phyloP scores from a whole-genome alignment of 2,888 invertebrate species.

The Plebejus anna region DNA sequence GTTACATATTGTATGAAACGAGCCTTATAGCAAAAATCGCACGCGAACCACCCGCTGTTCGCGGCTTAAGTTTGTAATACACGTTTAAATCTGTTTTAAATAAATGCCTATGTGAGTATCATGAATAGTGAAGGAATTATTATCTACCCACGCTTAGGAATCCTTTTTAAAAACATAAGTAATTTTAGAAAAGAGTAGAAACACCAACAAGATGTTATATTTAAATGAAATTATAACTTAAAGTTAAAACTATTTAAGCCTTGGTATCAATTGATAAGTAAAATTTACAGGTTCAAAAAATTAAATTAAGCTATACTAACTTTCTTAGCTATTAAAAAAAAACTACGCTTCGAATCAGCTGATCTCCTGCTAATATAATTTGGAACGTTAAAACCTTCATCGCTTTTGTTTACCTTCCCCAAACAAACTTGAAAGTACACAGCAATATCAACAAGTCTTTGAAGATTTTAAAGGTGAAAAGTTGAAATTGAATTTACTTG shows the following conservation, averaged over 20 bases:
- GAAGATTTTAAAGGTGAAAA: constrained; percentile 42
- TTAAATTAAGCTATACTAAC: no score
- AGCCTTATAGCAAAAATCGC: constrained; percentile 47
- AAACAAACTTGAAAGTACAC: constrained; percentile 18
- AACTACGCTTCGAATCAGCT: not conserved
- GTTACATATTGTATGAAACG: constrained; percentile 44
- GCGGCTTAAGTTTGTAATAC: constrained; percentile 29
- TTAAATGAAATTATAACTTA: no score
- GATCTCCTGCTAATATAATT: constrained; percentile 6
- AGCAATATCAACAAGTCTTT: constrained; percentile 29
- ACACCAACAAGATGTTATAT: not conserved
- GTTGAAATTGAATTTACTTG: constrained; percentile 74
- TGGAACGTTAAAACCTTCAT: constrained; percentile 8
- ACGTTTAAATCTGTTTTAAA: constrained; percentile 17
- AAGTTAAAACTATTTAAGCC: not conserved
- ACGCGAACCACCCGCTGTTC: constrained; percentile 48
- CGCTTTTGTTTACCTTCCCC: constrained; percentile 18
- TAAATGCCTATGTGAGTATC: not conserved
- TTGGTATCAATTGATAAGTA: not conserved
- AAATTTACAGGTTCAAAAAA: not conserved
- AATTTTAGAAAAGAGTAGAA: not conserved
- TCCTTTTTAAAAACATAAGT: not conserved
- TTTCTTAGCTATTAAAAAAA: not conserved
- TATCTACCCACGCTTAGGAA: not conserved
- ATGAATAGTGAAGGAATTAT: not conserved